These are phyloP conservation scores for Microtus richardsoni DNA, from an alignment of 2,113 vertebrate species.

Conservation along the genomic window DNA sequence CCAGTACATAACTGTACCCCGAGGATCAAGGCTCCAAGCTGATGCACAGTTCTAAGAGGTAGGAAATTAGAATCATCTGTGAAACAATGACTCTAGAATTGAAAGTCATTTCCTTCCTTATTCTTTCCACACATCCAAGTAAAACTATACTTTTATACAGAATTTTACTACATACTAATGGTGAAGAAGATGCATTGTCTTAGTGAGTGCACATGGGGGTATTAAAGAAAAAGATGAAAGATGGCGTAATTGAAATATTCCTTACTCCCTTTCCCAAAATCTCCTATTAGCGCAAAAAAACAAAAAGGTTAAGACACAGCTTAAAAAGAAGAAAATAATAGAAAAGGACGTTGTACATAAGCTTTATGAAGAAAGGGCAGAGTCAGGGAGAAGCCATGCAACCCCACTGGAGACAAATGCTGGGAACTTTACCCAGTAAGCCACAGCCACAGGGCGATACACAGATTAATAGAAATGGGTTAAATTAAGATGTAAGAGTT, in stretches of 20 bases:
- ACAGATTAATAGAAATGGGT: too few species aligned
- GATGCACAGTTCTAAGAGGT: neutral
- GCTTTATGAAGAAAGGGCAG: neutral
- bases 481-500: too few species aligned
- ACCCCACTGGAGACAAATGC: too few species aligned
- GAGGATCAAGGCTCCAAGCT: neutral
- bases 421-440: too few species aligned
- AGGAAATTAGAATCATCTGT: neutral
- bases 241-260: neutral
- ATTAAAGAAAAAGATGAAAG: conserved; percentile 26
- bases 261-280: neutral
- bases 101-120: neutral
- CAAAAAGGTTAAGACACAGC: neutral
- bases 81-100: neutral
- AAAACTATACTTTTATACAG: neutral
- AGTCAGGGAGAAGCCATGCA: too few species aligned
- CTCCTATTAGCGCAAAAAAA: neutral
- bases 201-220: neutral
- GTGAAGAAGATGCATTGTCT: neutral
- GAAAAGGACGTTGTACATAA: neutral
- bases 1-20: rapidly evolving
- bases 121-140: neutral
- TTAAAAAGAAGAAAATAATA: neutral
- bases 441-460: too few species aligned
- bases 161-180: neutral